Evolutionary conservation across 35 echinoderm and acorn worm species (phyloP), one percentile per base, ranked within the genome.

Genomic region (Lytechinus variegatus): DNA sequence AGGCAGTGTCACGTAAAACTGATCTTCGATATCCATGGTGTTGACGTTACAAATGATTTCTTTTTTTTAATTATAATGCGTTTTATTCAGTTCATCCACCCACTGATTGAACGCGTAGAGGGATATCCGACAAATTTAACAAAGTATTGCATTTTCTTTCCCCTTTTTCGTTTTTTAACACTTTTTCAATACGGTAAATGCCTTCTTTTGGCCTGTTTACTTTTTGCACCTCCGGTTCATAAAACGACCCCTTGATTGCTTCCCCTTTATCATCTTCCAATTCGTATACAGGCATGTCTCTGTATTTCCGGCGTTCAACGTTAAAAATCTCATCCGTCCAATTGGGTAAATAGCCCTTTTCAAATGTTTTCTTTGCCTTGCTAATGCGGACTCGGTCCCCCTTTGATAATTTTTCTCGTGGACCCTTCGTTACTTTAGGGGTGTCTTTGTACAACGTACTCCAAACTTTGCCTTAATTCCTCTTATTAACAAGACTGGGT

Each of bases 51-150:
- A 6, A 66, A 61, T 1, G 19, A 86, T 13, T 16, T 19, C 27
- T 53, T 33, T 3, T 8, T 27, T 54, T 4, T 0, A 51, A 51
- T 9, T 51, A 33, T 52, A 27, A 5, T 54, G 27, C 10, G 16
- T 87, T 95, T 95, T 95, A 95, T 95, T 54, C 53, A 94, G 10
- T 27, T 94, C 86, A 29, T 29, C 86, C 27, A 97, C 97, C 98
- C 98, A 99, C 56, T 92, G 95, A 72, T 97, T 97, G 52, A 97
- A 99, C 61, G 95, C 96, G n/a, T n/a, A 51, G 72, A 24, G 2
- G 97, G 98, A 54, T 97, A 99, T 1, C 98, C 98, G 24, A 60
- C 9, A 97, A 96, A 99, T 53, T 97, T 96, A 27, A 99, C 96
- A 79, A 97, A 97, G 94, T 96, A 97, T 88, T 99, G 94, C 19